phyloP scores from a whole-genome alignment of 2,797 vertebrate species.

The Chrosomus eos region DNA sequence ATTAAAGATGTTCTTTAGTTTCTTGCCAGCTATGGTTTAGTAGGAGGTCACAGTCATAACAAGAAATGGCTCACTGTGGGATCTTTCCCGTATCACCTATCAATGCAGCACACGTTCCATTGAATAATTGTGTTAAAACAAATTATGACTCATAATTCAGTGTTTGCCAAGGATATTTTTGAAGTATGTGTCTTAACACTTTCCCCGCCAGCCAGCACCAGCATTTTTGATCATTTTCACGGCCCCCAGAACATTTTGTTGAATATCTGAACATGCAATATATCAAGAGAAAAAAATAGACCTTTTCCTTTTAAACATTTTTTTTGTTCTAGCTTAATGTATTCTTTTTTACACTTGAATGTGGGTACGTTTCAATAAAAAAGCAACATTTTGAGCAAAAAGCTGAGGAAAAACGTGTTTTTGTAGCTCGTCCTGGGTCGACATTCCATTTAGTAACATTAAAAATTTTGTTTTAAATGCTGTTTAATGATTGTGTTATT shows the following conservation, averaged over 20 bases:
- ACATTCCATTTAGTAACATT: too few relatives aligned
- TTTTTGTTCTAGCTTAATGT: too few relatives aligned
- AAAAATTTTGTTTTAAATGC: too few relatives aligned
- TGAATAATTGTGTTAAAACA: slow-evolving; percentile 18
- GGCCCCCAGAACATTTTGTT: background rate
- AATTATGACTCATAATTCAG: slow-evolving; percentile 13
- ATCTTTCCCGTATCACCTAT: slow-evolving; percentile 38
- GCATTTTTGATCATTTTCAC: background rate
- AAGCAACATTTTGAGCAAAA: too few relatives aligned
- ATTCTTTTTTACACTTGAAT: too few relatives aligned
- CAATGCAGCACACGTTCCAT: slow-evolving; percentile 39
- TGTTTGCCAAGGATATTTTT: background rate
- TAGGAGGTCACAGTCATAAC: slow-evolving; percentile 41
- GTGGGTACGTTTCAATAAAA: too few relatives aligned
- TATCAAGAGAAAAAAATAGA: too few relatives aligned
- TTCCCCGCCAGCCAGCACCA: background rate
- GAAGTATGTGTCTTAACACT: background rate
- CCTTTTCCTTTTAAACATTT: too few relatives aligned
- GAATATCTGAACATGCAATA: too few relatives aligned
- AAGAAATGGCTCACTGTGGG: slow-evolving; percentile 40
- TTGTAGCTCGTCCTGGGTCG: too few relatives aligned
- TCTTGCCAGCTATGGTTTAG: slow-evolving; percentile 13
- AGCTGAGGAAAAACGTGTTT: too few relatives aligned
- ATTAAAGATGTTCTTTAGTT: slow-evolving; percentile 41
- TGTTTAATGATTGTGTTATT: too few relatives aligned